These are phyloP conservation scores for Phthorimaea operculella DNA, from an alignment of 1,140 invertebrate species.

Conservation along the genomic window DNA sequence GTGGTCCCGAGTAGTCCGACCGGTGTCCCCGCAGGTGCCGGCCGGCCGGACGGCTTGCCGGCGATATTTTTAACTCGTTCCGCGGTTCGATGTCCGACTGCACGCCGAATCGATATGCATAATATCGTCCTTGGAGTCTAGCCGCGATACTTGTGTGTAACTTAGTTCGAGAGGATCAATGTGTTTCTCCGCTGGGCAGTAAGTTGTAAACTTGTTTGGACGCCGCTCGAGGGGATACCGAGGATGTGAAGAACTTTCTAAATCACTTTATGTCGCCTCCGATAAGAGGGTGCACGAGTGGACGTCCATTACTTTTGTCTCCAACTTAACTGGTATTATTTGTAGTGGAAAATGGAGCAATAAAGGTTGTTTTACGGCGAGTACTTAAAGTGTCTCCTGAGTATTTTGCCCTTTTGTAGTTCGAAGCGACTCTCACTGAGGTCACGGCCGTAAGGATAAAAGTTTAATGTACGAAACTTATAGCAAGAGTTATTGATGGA, in stretches of 20 bases:
- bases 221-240: not conserved
- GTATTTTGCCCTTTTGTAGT: constrained; percentile 39
- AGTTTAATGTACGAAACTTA: no score
- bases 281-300: constrained; percentile 26
- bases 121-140: constrained; percentile 49
- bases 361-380: constrained; percentile 28
- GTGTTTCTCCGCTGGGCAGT: constrained; percentile 14
- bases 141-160: constrained; percentile 29
- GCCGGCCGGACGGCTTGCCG: constrained; percentile 35
- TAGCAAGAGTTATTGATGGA: no score
- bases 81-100: constrained; percentile 62
- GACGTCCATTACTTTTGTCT: constrained; percentile 29
- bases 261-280: constrained; percentile 31
- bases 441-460: constrained; percentile 18
- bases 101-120: constrained; percentile 64
- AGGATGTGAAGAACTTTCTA: constrained; percentile 34
- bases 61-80: constrained; percentile 64
- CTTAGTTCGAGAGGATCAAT: not conserved
- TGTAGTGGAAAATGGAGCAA: constrained; percentile 22
- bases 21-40: constrained; percentile 59
- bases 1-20: constrained; percentile 56
- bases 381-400: constrained; percentile 18
- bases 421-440: constrained; percentile 13
- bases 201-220: constrained; percentile 49
- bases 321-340: constrained; percentile 37